Evolutionary conservation across 2,113 vertebrate species (phyloP), one percentile per base, ranked within the genome.

Genomic region (Sprattus sprattus): DNA sequence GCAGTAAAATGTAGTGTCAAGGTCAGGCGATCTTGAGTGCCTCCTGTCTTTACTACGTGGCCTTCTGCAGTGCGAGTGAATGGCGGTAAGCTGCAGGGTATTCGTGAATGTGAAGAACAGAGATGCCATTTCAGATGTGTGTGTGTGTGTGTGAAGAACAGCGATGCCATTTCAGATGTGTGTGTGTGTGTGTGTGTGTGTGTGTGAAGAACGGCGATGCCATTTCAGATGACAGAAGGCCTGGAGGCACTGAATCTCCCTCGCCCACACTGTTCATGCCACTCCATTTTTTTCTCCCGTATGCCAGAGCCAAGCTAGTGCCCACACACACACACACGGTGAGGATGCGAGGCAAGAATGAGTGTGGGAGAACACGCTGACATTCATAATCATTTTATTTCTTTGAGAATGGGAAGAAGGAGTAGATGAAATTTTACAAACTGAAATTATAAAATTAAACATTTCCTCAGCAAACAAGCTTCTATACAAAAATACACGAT

Each of bases 181-280:
- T n/a, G n/a, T 28, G 67, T 7, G 28, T 2, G 28, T 18, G 39
- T 75, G 47, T 49, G 47, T 9, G 11, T 75, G 60, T 67, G 28
- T 39, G 39, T 75, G 67, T 32, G 10, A 39, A 75, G 9, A 32
- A 75, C 39, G 25, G 28, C 71, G 4, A 0, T 39, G 71, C 8
- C 13, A 39, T 18, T 78, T 81, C 28, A n/a, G 32, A 71, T n/a
- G 84, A 83, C 86, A 87, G 90, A 86, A 60, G 83, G 83, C 50
- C 4, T 54, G 71, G 82, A 78, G 86, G 84, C 84, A 84, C 8
- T 52, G 71, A 81, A 81, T 81, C 50, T 13, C 81, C 15, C n/a
- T 49, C 15, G 39, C 44, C 39, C 87, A n/a, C 45, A 81, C 86
- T 83, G 39, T 57, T 39, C 32, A 60, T 16, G 28, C 52, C 81